These are phyloP conservation scores for Polypedilum vanderplanki DNA, from an alignment of 1,140 invertebrate genomes.

Conservation along the genomic window DNA sequence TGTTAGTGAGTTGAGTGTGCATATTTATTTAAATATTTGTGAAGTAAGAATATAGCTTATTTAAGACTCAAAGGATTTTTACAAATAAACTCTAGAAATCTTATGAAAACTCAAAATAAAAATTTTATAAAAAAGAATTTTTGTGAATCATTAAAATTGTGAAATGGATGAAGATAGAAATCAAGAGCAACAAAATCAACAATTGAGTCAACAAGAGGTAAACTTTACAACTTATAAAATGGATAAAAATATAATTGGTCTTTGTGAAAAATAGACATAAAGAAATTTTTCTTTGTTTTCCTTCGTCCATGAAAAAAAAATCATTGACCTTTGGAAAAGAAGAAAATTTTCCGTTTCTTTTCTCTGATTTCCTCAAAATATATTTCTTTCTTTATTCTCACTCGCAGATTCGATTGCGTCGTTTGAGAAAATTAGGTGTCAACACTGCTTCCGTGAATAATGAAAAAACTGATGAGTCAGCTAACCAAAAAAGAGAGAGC, in stretches of 20 bases:
- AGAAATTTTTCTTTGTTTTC: constrained; percentile 23
- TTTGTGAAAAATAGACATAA: background rate
- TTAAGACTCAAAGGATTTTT: no score
- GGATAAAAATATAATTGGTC: no score
- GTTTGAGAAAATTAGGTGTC: constrained; percentile 16
- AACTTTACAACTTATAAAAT: background rate
- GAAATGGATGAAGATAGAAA: background rate
- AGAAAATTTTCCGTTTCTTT: constrained; percentile 3
- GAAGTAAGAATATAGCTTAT: no score
- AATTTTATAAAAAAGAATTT: background rate
- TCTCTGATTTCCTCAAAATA: background rate
- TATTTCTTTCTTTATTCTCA: background rate
- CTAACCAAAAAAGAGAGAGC: background rate
- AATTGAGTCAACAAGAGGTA: constrained; percentile 24
- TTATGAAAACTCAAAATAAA: background rate
- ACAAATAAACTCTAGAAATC: no score
- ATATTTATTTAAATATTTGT: no score
- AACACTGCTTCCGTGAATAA: background rate
- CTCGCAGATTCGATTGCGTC: constrained; percentile 17
- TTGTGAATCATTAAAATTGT: background rate
- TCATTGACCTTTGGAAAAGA: background rate
- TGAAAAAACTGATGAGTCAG: constrained; percentile 26
- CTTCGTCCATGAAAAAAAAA: background rate
- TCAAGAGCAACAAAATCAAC: background rate
- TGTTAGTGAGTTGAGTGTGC: no score